Evolutionary conservation across 2,113 vertebrate genomes (phyloP).

Genomic region (Hiodon alosoides): DNA sequence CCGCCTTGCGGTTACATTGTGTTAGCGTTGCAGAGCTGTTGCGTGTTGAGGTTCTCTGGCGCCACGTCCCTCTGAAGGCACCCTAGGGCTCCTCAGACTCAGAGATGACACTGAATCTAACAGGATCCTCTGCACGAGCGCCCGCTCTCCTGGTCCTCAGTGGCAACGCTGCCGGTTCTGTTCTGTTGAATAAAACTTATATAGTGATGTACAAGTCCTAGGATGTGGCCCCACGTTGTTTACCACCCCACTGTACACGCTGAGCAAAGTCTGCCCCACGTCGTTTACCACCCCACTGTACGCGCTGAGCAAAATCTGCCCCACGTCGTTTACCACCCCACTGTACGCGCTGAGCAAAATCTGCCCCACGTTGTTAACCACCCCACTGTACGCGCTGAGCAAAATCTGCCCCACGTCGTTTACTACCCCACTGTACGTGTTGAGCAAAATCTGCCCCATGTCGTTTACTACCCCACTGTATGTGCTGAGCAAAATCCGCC

Average conservation of each 20-base stretch:
- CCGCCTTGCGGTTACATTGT: no score
- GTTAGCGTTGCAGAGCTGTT: no score
- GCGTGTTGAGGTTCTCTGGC: neutral
- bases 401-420: constrained; percentile 64
- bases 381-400: constrained; percentile 65
- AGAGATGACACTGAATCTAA: constrained; percentile 48
- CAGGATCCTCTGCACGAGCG: constrained; percentile 53
- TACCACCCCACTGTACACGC: constrained; percentile 62
- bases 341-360: constrained; percentile 68
- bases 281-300: constrained; percentile 66
- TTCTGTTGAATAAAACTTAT: constrained; percentile 74
- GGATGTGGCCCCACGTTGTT: constrained; percentile 58
- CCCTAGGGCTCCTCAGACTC: constrained; percentile 37
- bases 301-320: constrained; percentile 69
- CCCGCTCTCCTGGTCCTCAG: constrained; percentile 48
- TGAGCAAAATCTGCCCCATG: constrained; percentile 63
- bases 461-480: constrained; percentile 64
- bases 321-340: constrained; percentile 62
- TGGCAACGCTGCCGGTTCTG: constrained; percentile 52
- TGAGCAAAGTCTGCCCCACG: constrained; percentile 63
- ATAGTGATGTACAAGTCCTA: constrained; percentile 67
- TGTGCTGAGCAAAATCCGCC: constrained; percentile 68
- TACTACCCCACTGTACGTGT: constrained; percentile 63
- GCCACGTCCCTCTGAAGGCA: constrained; percentile 1
- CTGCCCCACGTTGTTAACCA: constrained; percentile 62